A percentile compares a stretch with the other conserved stretches of the same genome.
Evolutionary conservation across 2,888 invertebrate genomes (phyloP).

Genomic region (Rosalia funebris): DNA sequence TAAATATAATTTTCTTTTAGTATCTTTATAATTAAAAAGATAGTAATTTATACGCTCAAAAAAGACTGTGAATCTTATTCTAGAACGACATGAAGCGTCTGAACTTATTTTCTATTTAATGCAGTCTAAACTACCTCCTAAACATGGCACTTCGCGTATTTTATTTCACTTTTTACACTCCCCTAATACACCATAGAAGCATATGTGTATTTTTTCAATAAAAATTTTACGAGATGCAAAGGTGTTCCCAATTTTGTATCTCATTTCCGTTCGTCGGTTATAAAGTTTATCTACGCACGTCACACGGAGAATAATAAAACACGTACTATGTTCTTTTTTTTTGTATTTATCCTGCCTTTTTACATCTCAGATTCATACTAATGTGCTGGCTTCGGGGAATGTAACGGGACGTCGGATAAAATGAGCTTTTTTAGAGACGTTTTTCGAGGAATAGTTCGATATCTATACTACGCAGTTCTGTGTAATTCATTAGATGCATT

Average conservation of each 20-base stretch:
- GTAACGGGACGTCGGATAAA: neutral
- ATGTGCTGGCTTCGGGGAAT: neutral
- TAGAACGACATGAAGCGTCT: too few relatives aligned
- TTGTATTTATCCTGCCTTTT: neutral
- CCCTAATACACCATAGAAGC: neutral
- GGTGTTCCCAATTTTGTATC: slow-evolving; percentile 41
- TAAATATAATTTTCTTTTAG: too few relatives aligned
- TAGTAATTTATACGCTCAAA: too few relatives aligned
- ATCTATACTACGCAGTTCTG: neutral
- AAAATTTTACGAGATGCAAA: slow-evolving; percentile 41
- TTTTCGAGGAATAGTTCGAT: slow-evolving; percentile 2
- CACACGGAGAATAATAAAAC: slow-evolving; percentile 11
- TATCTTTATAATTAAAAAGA: too few relatives aligned
- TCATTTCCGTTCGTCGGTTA: slow-evolving; percentile 40
- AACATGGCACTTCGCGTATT: neutral
- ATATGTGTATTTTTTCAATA: slow-evolving; percentile 12
- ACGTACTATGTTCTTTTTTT: slow-evolving; percentile 8
- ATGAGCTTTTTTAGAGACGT: slow-evolving; percentile 2
- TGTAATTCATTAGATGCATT: neutral
- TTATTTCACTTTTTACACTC: neutral
- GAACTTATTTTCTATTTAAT: too few relatives aligned
- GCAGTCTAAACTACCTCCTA: neutral
- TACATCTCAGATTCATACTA: neutral
- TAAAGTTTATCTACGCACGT: slow-evolving; percentile 36
- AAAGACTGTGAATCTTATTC: too few relatives aligned